Percentiles rank a stretch among this genome's conserved stretches.
phyloP scores from a whole-genome alignment of 2,888 invertebrate species.

The Andrena chrysosceles region DNA sequence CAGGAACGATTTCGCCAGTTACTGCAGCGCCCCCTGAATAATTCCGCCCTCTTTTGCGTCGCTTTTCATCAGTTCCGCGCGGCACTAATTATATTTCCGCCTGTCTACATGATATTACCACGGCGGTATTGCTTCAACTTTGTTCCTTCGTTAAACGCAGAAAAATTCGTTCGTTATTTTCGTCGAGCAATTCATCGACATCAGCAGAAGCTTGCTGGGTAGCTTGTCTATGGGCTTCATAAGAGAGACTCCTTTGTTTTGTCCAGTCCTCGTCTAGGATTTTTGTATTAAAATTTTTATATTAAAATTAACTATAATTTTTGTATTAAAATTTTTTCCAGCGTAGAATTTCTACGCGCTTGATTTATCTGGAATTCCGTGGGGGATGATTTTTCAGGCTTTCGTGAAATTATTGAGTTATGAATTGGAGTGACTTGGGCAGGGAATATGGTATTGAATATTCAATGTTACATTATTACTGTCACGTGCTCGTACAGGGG shows the following conservation, averaged over 20 bases:
- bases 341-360: no score
- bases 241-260: background rate
- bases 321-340: no score
- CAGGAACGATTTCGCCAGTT: slow-evolving; percentile 1
- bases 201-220: background rate
- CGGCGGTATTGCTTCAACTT: background rate
- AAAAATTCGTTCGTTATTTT: background rate
- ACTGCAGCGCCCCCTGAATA: slow-evolving; percentile 1
- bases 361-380: no score
- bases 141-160: background rate
- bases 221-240: background rate
- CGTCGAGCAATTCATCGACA: background rate
- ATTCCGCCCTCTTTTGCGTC: background rate
- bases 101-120: background rate
- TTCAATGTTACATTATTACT: no score
- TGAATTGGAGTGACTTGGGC: no score
- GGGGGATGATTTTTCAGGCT: no score
- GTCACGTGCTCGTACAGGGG: no score
- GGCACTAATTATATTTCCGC: background rate
- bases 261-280: no score
- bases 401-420: no score
- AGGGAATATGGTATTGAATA: no score
- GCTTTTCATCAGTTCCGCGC: background rate
- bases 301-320: no score
- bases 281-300: no score